Base-by-base conservation (phyloP, 2,888 invertebrate species). In the Amitus sp. region DNA sequence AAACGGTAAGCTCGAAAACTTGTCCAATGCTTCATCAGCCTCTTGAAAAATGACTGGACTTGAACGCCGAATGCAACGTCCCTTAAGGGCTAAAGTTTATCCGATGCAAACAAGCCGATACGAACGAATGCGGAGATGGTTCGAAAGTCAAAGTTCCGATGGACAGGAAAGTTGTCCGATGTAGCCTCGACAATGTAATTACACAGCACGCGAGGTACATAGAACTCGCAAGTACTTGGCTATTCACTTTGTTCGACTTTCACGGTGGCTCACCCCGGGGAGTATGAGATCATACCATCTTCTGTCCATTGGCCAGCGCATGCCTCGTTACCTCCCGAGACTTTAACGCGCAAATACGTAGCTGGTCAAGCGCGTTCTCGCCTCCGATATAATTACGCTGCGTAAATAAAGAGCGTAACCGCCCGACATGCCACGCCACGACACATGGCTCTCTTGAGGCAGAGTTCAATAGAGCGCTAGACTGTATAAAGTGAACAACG, bases 1-100 rank as follows among this genome's bases (percentile, higher is more conserved):
- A 66, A 87, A 87, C 77, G 87, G 87, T 87, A 82, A 84, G 70
- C 3, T 34, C 3, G 10, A 5, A 34, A 34, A 12, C 34, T 10
- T 12, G 3, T 5, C 3, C 34, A 60, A 52, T 51, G 27, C 20
- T 40, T 17, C 10, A 18, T 37, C 37, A 12, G 7, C 37, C 4
- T 5, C n/a, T 9, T 33, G 33, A n/a, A 33, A 33, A 33, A 33
- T 33, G 33, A n/a, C n/a, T n/a, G n/a, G n/a, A 34, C 13, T 34
- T 34, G 3, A 4, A 12, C 34, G 34, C 34, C n/a, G 34, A 12
- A 34, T 9, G 9, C 4, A 34, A 34, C 23, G 4, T 23, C 23
- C 7, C 23, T 23, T 23, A 3, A 23, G 3, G 23, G 23, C 7
- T 23, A 7, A 23, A 23, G 30, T 10, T 2, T 7, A 30, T 10